Evolutionary conservation across 2,113 vertebrate genomes (phyloP), one percentile per base, ranked within the genome.

Genomic region (Melanotaenia duboulayi): DNA sequence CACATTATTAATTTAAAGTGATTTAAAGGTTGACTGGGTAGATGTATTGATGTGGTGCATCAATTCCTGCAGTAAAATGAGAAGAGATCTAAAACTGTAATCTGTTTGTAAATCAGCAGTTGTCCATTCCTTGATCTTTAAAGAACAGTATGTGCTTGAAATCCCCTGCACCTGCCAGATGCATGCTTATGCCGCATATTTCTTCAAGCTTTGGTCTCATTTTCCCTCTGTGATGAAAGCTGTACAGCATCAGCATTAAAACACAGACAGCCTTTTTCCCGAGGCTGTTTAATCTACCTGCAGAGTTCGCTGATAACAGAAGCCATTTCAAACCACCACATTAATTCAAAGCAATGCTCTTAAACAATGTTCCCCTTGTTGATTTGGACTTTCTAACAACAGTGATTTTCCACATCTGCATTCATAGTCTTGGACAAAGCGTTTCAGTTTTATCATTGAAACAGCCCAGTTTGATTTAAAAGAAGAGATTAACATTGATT

Each of bases 241-340:
- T 13, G 25, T 11, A 55, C 40, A 73, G 65, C 74, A 73, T 70
- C 68, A 65, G 78, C 61, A 54, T 68, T 80, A 76, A 72, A 74
- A 66, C 65, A 71, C 57, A 49, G 51, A 39, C 54, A 73, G 64
- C 64, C 62, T 22, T 50, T 48, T 39, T 74, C 68, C 67, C 42
- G 2, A 48, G 60, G 80, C 82, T 70, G 51, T 85, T 75, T 69
- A 71, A 78, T 82, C 71, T 80, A 76, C 74, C 74, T 78, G 64
- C 71, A 75, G 66, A 63, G 63, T 72, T 74, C 60, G 32, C 32
- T 70, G 78, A 84, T 82, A 84, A 82, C 58, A 2, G 66, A 62
- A 71, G 39, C 64, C 60, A 63, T 74, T 84, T 77, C 57, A 39
- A 73, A 71, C 24, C 44, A 13, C n/a, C 5, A 23, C 28, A 44